A percentile compares a stretch with the other conserved stretches of the same genome.
Evolutionary conservation across 2,113 vertebrate species (phyloP).

Genomic region (Balaeniceps rex): DNA sequence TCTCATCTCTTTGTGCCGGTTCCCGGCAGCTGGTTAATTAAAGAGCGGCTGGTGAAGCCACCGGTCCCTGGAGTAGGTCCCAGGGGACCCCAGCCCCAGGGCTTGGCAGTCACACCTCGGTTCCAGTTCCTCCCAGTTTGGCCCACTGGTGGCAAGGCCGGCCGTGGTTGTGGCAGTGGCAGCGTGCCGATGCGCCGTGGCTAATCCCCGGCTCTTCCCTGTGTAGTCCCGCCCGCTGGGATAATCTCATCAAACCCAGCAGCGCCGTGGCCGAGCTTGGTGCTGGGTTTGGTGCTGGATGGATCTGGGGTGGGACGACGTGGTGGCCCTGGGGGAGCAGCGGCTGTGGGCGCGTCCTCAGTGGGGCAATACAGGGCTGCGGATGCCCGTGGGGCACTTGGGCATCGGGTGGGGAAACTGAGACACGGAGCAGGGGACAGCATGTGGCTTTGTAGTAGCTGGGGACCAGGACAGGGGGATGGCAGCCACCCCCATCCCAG

Average conservation of each 20-base stretch:
- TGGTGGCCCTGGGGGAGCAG: neutral
- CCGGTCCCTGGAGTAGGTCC: neutral
- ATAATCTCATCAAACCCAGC: conserved; percentile 31
- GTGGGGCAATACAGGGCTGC: accelerated
- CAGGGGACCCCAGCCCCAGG: neutral
- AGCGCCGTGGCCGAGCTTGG: neutral
- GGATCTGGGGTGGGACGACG: accelerated
- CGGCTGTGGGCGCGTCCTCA: accelerated
- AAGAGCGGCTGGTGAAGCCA: neutral
- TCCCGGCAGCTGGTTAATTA: neutral
- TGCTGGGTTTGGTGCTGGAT: neutral
- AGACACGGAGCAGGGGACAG: neutral
- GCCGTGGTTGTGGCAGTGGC: neutral
- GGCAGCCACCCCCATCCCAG: neutral
- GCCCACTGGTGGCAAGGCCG: accelerated
- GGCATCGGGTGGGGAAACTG: neutral
- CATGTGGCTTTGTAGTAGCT: neutral
- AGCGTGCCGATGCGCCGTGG: neutral
- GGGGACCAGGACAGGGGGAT: neutral
- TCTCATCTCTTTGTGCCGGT: neutral
- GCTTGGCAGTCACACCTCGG: neutral
- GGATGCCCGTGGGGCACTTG: accelerated
- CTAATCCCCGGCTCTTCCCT: neutral
- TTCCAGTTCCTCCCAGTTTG: neutral
- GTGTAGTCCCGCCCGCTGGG: neutral